Conservation (phyloP, 2,888 invertebrate genomes). For the Trissonchulus latispiculum region DNA sequence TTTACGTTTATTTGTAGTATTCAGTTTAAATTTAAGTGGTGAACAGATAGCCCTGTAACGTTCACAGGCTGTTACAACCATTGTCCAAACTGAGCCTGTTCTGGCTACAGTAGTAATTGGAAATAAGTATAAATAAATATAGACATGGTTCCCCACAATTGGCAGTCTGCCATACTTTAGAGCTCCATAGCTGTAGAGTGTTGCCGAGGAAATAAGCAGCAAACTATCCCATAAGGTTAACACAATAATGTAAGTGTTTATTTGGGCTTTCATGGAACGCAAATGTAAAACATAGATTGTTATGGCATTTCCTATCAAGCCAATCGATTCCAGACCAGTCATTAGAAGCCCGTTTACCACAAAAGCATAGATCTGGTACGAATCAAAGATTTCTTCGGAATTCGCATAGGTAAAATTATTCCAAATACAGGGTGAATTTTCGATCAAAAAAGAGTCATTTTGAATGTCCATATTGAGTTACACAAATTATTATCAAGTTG, state of each 20-base stretch:
- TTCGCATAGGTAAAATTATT: too few species aligned
- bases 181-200: background rate
- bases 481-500: too few species aligned
- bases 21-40: background rate
- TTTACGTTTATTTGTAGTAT: background rate
- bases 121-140: background rate
- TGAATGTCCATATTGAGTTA: too few species aligned
- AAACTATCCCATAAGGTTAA: slow-evolving; percentile 12
- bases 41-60: background rate
- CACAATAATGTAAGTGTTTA: slow-evolving; percentile 6
- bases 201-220: slow-evolving; percentile 6
- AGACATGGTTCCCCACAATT: background rate
- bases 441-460: too few species aligned
- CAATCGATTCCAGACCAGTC: background rate
- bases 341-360: slow-evolving; percentile 3
- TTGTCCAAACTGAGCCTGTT: slow-evolving; percentile 13
- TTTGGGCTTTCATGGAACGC: background rate
- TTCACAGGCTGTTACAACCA: background rate
- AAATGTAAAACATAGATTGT: background rate
- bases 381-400: background rate
- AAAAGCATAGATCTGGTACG: background rate
- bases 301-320: slow-evolving; percentile 7
- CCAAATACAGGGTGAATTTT: too few species aligned
- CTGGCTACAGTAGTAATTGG: slow-evolving; percentile 3
- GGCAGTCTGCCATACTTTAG: background rate